Conservation (phyloP, 2,797 vertebrate genomes). For the Alosa sapidissima region DNA sequence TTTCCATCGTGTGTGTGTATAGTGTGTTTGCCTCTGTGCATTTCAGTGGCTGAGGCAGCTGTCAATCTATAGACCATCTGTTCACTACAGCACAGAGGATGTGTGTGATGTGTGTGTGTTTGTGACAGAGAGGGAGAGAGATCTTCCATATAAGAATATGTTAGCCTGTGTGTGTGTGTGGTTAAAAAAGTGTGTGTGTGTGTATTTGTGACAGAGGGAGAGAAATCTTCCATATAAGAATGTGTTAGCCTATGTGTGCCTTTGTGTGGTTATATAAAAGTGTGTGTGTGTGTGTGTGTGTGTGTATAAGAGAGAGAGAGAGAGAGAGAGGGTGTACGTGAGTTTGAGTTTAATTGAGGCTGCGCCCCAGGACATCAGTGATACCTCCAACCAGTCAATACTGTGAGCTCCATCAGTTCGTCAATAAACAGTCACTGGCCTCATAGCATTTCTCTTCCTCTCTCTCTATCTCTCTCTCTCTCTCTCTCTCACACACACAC, state of each 20-base stretch:
- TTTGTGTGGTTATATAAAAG: too few relatives aligned
- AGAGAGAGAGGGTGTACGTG: background rate
- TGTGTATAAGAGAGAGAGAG: background rate
- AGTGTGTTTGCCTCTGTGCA: background rate
- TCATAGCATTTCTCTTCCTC: background rate
- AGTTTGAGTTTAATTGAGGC: conserved; percentile 5
- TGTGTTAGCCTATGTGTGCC: background rate
- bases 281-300: background rate
- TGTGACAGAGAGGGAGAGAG: too few relatives aligned
- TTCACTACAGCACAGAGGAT: background rate
- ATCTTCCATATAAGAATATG: too few relatives aligned
- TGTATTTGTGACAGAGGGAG: background rate
- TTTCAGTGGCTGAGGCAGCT: background rate
- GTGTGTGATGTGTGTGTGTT: background rate
- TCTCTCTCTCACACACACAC: background rate
- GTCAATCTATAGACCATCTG: conserved; percentile 22
- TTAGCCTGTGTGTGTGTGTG: background rate
- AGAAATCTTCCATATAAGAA: background rate
- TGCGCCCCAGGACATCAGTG: background rate
- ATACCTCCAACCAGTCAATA: conserved; percentile 19
- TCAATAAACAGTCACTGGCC: conserved; percentile 18
- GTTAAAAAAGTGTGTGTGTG: background rate
- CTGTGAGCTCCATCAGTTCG: background rate
- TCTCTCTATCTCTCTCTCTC: background rate
- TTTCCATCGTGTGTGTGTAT: background rate